phyloP scores from a whole-genome alignment of 2,797 vertebrate genomes.

The Mustela erminea region DNA sequence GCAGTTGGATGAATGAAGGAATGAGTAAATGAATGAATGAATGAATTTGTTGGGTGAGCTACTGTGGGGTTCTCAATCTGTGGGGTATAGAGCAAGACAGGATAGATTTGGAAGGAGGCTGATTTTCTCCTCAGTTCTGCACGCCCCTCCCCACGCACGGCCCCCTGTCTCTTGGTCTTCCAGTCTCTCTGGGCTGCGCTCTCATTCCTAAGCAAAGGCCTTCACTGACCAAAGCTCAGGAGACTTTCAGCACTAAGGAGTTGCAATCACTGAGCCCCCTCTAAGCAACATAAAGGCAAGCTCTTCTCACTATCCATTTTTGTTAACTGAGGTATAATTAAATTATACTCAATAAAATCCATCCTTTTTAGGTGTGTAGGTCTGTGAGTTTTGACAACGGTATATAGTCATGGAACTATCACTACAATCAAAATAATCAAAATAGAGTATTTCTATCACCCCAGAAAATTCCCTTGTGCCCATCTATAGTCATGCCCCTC shows the following conservation, averaged over 20 bases:
- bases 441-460: not conserved
- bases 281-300: not conserved
- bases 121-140: not conserved
- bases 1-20: not conserved
- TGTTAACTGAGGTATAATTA: not conserved
- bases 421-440: not conserved
- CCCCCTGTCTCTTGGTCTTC: rapidly evolving
- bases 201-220: not conserved
- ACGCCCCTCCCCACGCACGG: rapidly evolving
- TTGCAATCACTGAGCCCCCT: not conserved
- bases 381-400: not conserved
- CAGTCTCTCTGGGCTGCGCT: no score
- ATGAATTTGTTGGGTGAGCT: not conserved
- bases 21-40: not conserved
- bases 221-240: not conserved
- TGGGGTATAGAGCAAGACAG: not conserved
- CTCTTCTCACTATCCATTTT: not conserved
- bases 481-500: rapidly evolving
- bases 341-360: not conserved
- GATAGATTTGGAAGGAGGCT: not conserved
- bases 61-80: not conserved
- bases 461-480: not conserved
- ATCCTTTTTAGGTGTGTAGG: not conserved
- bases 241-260: not conserved
- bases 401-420: not conserved